A percentile compares a stretch with the other conserved stretches of the same genome.
Conservation (phyloP, 2,797 vertebrate genomes). For the Acipenser oxyrinchus region DNA sequence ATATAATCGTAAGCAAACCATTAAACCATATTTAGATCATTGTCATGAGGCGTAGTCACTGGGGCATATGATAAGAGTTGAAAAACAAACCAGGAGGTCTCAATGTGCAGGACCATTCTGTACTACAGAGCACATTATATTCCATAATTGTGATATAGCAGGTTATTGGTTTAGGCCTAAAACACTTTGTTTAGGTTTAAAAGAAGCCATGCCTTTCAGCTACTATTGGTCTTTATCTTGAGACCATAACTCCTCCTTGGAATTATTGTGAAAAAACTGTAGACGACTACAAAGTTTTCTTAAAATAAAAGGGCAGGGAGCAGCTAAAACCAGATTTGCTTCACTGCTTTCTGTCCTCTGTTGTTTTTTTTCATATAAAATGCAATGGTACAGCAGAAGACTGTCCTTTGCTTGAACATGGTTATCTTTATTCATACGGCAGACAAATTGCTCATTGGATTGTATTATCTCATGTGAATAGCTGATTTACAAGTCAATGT, state of each 20-base stretch:
- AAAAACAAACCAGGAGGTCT: constrained; percentile 31
- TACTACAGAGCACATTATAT: constrained; percentile 47
- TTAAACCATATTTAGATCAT: constrained; percentile 49
- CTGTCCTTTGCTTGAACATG: too few relatives aligned
- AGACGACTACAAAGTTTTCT: constrained; percentile 22
- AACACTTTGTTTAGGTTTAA: constrained; percentile 25
- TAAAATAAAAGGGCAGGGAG: background rate
- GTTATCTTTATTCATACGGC: too few relatives aligned
- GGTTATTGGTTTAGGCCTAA: constrained; percentile 50
- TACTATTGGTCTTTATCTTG: constrained; percentile 31
- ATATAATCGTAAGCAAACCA: constrained; percentile 61
- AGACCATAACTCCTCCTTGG: constrained; percentile 33
- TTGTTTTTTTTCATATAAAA: too few relatives aligned
- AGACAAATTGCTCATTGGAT: too few relatives aligned
- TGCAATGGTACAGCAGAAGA: background rate
- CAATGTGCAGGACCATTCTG: constrained; percentile 20
- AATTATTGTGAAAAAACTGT: constrained; percentile 14
- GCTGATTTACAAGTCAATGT: too few relatives aligned
- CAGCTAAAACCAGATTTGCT: too few relatives aligned
- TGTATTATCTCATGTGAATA: too few relatives aligned
- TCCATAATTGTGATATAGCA: constrained; percentile 49
- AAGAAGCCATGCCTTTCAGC: constrained; percentile 36
- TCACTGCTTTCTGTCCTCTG: too few relatives aligned
- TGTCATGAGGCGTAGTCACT: constrained; percentile 44
- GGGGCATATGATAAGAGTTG: constrained; percentile 35